Base-by-base conservation (phyloP, 2,113 vertebrate genomes). In the Syrrhaptes paradoxus region DNA sequence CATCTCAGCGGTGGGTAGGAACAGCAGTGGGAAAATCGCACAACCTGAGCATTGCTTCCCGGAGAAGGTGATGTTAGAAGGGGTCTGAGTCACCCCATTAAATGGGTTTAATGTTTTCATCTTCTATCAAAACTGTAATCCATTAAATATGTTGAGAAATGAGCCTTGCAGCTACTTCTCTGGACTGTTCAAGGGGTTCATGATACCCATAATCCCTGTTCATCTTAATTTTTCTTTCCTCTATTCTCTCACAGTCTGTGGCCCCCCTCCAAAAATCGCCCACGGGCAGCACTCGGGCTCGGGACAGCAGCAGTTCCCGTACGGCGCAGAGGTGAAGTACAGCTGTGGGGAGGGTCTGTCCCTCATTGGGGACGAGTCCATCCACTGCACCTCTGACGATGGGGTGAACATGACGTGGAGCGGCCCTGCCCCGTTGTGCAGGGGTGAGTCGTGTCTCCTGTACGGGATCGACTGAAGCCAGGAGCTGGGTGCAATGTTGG, bases 1-100 rank as follows among this genome's bases (percentile, higher is more conserved):
- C 58, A 8, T 0, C 75, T 19, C 4, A 0, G 45, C 20, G 18
- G 10, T 1, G 3, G 28, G 10, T 7, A 8, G 59, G 46, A 45
- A 24, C 14, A 45, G 46, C 36, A 1, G 45, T 1, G 24, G 49
- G 43, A 49, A 46, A 34, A 18, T 3, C 0, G 0, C 3, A 0
- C 21, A 7, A 16, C 11, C 49, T 24, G 61, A 57, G 71, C 22
- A 11, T 43, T 15, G 0, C 28, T 61, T 13, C 34, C 45, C 0
- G 1, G 77, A 86, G 71, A 17, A 10, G 70, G 11, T 28, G 36
- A 20, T 5, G 43, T 8, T 18, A 21, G 79, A 61, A 63, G 45
- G 34, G 17, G 21, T 51, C 70, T 18, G 1, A 26, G 45, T 7
- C 59, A 6, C 34, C 5, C 34, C 22, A 3, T 8, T 5, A 20